phyloP scores from a whole-genome alignment of 2,888 invertebrate species.

The Cheilosia vulpina region DNA sequence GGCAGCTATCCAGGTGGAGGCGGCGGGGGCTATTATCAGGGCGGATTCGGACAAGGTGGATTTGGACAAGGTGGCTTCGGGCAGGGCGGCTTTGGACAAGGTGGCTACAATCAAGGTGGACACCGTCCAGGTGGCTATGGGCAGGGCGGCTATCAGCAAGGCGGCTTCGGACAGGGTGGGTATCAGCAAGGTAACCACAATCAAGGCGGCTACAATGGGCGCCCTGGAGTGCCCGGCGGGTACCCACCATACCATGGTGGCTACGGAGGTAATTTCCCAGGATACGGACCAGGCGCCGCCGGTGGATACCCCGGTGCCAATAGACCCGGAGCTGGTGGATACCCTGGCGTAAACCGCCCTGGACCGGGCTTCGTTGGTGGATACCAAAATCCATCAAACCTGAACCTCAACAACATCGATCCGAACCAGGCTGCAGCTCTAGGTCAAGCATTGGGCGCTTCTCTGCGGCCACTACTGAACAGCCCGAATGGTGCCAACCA shows the following conservation, averaged over 20 bases:
- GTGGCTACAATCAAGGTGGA: constrained; percentile 25
- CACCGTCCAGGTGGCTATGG: constrained; percentile 25
- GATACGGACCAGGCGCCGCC: background rate
- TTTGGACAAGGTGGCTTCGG: constrained; percentile 54
- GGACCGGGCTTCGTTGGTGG: constrained; percentile 11
- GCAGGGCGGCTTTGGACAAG: constrained; percentile 21
- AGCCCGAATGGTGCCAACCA: constrained; percentile 73
- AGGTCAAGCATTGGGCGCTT: constrained; percentile 48
- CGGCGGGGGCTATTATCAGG: constrained; percentile 8
- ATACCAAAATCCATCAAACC: background rate
- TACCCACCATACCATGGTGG: constrained; percentile 2
- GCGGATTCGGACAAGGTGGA: constrained; percentile 42
- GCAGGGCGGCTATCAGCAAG: constrained; percentile 24
- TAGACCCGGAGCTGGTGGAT: constrained; percentile 20
- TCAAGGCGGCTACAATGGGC: constrained; percentile 19
- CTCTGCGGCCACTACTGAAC: constrained; percentile 34
- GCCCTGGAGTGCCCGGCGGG: background rate
- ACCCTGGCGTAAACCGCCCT: constrained; percentile 19
- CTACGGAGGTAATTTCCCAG: constrained; percentile 13
- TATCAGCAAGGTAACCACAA: constrained; percentile 18
- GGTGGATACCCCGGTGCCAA: constrained; percentile 24
- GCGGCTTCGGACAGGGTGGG: constrained; percentile 15
- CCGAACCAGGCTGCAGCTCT: constrained; percentile 76
- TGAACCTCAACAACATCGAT: constrained; percentile 53
- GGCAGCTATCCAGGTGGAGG: constrained; percentile 32